Percentiles rank a stretch among this genome's conserved stretches.
Evolutionary conservation across 2,888 invertebrate genomes (phyloP).

Genomic region (Zygothrica quintamaculata): DNA sequence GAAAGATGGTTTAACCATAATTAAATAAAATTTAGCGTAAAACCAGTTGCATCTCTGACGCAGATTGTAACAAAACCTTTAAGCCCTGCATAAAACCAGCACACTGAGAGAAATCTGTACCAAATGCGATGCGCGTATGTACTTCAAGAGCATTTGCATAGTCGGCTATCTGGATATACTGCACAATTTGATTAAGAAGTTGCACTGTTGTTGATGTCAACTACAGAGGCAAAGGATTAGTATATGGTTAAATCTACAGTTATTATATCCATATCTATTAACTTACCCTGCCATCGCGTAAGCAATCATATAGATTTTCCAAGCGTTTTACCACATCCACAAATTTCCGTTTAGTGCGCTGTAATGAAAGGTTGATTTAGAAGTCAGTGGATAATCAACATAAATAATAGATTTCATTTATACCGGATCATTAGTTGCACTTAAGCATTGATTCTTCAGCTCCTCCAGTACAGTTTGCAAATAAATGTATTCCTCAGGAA

Average conservation of each 20-base stretch:
- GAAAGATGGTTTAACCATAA: slow-evolving; percentile 6
- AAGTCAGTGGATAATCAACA: neutral
- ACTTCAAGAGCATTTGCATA: slow-evolving; percentile 88
- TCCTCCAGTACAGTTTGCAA: slow-evolving; percentile 93
- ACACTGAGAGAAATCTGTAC: slow-evolving; percentile 95
- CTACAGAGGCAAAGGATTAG: slow-evolving; percentile 84
- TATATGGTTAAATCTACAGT: neutral
- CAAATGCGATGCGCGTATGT: slow-evolving; percentile 92
- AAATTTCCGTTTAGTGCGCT: slow-evolving; percentile 96
- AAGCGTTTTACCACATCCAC: slow-evolving; percentile 95
- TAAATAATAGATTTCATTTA: slow-evolving; percentile 78
- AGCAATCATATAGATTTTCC: slow-evolving; percentile 93
- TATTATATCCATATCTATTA: neutral
- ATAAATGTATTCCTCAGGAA: slow-evolving; percentile 91
- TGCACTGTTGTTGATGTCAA: slow-evolving; percentile 90
- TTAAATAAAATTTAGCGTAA: slow-evolving; percentile 85
- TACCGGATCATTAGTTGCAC: slow-evolving; percentile 92
- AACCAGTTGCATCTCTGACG: slow-evolving; percentile 90
- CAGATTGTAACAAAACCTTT: slow-evolving; percentile 93
- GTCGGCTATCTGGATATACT: slow-evolving; percentile 89
- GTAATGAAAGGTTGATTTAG: slow-evolving; percentile 55
- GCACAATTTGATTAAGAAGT: slow-evolving; percentile 91
- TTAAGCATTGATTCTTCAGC: slow-evolving; percentile 89
- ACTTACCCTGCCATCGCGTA: slow-evolving; percentile 91
- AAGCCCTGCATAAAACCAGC: slow-evolving; percentile 96